A percentile compares a stretch with the other conserved stretches of the same genome.
Evolutionary conservation across 2,888 invertebrate genomes (phyloP).

Genomic region (Drosophila greeni): DNA sequence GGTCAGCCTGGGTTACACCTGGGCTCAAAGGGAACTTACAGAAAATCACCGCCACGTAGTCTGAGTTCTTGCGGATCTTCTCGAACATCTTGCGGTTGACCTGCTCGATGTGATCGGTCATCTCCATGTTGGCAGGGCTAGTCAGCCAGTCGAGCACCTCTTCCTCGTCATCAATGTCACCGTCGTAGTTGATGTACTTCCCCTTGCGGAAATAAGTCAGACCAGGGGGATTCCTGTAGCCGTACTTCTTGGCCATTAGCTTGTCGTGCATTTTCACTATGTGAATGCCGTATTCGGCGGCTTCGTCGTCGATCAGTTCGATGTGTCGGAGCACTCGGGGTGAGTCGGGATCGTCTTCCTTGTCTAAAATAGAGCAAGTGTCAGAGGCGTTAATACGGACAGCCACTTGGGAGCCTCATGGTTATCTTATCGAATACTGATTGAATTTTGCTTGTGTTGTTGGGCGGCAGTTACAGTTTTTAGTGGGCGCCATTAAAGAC

Average conservation of each 20-base stretch:
- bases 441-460: conserved; percentile 28
- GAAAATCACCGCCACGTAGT: conserved; percentile 94
- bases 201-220: conserved; percentile 93
- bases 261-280: conserved; percentile 92
- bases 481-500: conserved; percentile 65
- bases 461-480: conserved; percentile 75
- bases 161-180: conserved; percentile 94
- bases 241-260: conserved; percentile 95
- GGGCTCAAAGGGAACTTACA: conserved; percentile 83
- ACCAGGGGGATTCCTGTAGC: conserved; percentile 92
- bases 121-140: conserved; percentile 95
- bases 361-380: conserved; percentile 81
- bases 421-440: neutral
- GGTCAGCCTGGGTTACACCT: neutral
- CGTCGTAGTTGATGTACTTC: conserved; percentile 94
- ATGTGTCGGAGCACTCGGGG: conserved; percentile 90
- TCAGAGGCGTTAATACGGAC: neutral
- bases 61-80: conserved; percentile 91
- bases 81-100: conserved; percentile 96
- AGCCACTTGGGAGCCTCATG: too few species aligned
- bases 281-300: conserved; percentile 93
- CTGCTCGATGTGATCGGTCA: conserved; percentile 94
- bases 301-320: conserved; percentile 94
- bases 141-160: conserved; percentile 93
- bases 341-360: conserved; percentile 89